These are phyloP conservation scores for Caloenas nicobarica DNA, from an alignment of 2,113 vertebrate genomes.

Conservation along the genomic window DNA sequence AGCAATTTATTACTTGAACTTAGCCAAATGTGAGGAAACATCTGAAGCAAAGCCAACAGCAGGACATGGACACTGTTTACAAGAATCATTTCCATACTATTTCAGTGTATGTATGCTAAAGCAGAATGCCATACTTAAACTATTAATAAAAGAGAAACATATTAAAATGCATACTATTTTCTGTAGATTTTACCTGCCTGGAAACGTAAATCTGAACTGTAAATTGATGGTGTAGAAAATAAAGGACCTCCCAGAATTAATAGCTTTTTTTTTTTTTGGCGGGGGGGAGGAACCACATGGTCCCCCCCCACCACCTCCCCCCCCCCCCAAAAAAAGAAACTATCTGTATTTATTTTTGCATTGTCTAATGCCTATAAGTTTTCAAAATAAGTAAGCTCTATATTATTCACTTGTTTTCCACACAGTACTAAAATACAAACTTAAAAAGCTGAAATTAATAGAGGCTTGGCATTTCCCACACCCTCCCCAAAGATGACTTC, in stretches of 20 bases:
- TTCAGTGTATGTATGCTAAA: background rate
- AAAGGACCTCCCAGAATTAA: background rate
- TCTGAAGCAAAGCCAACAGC: slow-evolving; percentile 41
- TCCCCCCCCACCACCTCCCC: too few relatives aligned
- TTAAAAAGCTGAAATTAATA: background rate
- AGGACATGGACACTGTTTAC: background rate
- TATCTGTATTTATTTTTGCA: too few relatives aligned
- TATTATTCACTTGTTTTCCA: too few relatives aligned
- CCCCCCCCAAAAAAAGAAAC: too few relatives aligned
- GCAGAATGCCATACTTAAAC: background rate
- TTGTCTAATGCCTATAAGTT: too few relatives aligned
- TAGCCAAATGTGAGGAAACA: slow-evolving; percentile 58
- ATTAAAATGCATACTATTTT: background rate
- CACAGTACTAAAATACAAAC: too few relatives aligned
- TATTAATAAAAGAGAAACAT: background rate
- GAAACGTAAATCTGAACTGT: background rate
- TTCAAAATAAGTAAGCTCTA: too few relatives aligned
- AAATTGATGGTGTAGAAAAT: background rate
- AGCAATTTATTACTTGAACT: slow-evolving; percentile 35
- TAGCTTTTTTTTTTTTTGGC: too few relatives aligned
- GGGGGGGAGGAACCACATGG: too few relatives aligned
- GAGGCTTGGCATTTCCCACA: background rate
- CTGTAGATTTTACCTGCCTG: background rate
- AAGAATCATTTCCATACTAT: background rate
- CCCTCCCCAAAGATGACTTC: background rate